phyloP scores from a whole-genome alignment of 2,888 invertebrate genomes.

The Drosophila gaucha region DNA sequence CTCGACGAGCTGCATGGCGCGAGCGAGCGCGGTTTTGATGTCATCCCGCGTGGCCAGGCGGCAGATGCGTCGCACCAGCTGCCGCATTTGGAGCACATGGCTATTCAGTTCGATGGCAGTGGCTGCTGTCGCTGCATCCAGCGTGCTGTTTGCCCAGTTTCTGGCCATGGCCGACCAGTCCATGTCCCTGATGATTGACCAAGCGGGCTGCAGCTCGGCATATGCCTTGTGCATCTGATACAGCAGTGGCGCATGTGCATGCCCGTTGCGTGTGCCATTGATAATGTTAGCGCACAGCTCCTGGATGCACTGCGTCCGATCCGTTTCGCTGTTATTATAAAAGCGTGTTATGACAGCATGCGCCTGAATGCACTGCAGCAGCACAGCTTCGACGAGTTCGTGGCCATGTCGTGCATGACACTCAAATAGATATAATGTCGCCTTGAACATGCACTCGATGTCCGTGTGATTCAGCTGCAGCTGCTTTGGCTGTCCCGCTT shows the following conservation, averaged over 20 bases:
- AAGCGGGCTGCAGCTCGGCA: constrained; percentile 51
- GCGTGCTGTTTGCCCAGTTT: constrained; percentile 2
- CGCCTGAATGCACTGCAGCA: constrained; percentile 25
- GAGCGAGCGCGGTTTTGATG: constrained; percentile 48
- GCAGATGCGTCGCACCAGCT: constrained; percentile 60
- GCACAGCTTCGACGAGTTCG: constrained; percentile 39
- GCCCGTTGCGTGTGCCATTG: constrained; percentile 46
- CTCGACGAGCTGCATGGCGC: constrained; percentile 42
- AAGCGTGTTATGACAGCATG: constrained; percentile 23
- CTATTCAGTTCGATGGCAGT: constrained; percentile 21
- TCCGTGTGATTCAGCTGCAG: constrained; percentile 41
- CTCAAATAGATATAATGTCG: constrained; percentile 57
- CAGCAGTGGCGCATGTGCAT: constrained; percentile 46
- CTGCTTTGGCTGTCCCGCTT: constrained; percentile 19
- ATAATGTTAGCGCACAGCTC: constrained; percentile 48
- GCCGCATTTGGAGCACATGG: constrained; percentile 50
- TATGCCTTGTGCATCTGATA: constrained; percentile 54
- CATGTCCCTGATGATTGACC: constrained; percentile 51
- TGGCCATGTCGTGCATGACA: constrained; percentile 55
- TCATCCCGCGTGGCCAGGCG: constrained; percentile 31
- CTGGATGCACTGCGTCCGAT: constrained; percentile 30
- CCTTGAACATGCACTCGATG: constrained; percentile 66
- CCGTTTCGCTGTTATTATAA: constrained; percentile 20
- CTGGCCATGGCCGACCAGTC: constrained; percentile 47
- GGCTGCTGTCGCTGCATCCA: constrained; percentile 12